These are phyloP conservation scores for Myrmecobius fasciatus DNA, from an alignment of 2,113 vertebrate genomes.

Conservation along the genomic window DNA sequence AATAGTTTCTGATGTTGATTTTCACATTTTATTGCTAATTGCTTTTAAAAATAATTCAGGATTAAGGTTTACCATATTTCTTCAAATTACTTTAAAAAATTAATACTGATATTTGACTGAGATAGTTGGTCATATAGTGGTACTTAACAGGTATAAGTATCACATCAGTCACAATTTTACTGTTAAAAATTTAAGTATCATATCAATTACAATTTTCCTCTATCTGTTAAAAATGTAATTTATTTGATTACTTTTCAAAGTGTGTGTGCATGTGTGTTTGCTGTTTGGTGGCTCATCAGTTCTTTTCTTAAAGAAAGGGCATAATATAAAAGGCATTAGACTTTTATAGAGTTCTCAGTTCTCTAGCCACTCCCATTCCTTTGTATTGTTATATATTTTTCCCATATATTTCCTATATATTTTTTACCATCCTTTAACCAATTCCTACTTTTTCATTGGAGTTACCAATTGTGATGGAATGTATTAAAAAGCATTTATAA, in stretches of 20 bases:
- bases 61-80: neutral
- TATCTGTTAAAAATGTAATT: neutral
- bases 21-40: neutral
- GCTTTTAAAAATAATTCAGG: neutral
- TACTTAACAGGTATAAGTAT: neutral
- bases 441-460: neutral
- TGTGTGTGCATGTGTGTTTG: neutral
- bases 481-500: neutral
- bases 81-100: neutral
- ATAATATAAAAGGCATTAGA: neutral
- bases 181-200: too few relatives aligned
- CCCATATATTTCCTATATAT: neutral
- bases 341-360: neutral
- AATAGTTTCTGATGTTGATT: neutral
- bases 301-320: neutral
- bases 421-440: neutral
- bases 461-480: neutral
- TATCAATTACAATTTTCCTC: neutral
- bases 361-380: neutral
- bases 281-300: neutral
- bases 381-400: neutral
- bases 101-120: neutral
- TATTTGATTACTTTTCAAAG: neutral
- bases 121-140: neutral
- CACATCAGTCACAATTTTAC: neutral